Percentiles rank a stretch among this genome's conserved stretches.
These are phyloP conservation scores for Phodopus roborovskii DNA, from an alignment of 2,113 vertebrate species.

Conservation along the genomic window DNA sequence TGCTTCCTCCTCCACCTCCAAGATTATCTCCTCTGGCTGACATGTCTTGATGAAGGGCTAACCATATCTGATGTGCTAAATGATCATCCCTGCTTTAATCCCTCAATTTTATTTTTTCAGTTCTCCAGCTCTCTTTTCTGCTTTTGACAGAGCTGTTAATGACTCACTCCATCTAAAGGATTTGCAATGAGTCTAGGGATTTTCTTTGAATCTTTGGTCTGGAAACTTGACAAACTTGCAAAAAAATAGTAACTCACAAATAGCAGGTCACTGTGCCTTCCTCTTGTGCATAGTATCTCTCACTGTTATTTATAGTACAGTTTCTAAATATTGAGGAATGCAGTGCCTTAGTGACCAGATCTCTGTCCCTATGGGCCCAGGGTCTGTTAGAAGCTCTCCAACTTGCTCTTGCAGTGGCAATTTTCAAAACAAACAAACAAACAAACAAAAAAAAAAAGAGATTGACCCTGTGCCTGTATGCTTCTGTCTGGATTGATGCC, in stretches of 20 bases:
- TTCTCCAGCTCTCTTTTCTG: background rate
- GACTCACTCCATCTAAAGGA: background rate
- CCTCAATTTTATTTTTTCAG: background rate
- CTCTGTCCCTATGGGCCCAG: background rate
- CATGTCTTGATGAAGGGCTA: background rate
- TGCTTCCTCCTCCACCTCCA: rapidly evolving
- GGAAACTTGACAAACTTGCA: background rate
- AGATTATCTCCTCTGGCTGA: background rate
- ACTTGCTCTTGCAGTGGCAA: background rate
- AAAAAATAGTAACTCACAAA: background rate
- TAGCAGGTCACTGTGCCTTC: background rate
- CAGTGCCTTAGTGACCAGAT: background rate
- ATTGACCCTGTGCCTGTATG: rapidly evolving
- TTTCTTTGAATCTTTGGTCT: background rate
- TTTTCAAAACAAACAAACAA: too few species aligned
- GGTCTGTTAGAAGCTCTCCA: background rate
- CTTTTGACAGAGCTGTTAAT: background rate
- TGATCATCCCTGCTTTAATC: background rate
- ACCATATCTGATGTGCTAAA: background rate
- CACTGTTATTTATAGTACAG: background rate
- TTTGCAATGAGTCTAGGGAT: background rate
- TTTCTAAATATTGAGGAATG: background rate
- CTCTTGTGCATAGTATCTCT: background rate
- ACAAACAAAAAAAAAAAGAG: too few species aligned
- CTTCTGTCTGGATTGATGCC: background rate